Conservation (phyloP, 1,140 invertebrate species). For the Camponotus floridanus region DNA sequence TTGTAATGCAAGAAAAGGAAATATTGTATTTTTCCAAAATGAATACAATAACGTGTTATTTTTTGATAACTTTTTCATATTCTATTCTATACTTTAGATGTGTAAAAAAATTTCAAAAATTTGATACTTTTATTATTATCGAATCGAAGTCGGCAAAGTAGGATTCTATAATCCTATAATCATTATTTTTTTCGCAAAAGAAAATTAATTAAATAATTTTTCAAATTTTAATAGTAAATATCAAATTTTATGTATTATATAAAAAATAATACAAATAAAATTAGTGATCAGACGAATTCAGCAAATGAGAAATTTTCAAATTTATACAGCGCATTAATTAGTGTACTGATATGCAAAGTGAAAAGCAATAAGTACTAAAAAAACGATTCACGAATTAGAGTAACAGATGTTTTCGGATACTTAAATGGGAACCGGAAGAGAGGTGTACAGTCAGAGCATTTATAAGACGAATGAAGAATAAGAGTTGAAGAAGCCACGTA, state of each 20-base stretch:
- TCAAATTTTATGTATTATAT: not conserved
- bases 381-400: conserved; percentile 30
- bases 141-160: not conserved
- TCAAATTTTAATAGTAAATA: not conserved
- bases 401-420: conserved; percentile 22
- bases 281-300: not conserved
- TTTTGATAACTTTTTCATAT: not conserved
- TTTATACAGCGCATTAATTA: not conserved
- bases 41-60: not conserved
- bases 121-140: not conserved
- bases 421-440: conserved; percentile 31
- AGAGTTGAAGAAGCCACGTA: conserved; percentile 33
- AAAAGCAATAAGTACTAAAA: conserved; percentile 10
- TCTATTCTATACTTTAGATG: not conserved
- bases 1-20: not conserved
- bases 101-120: not conserved
- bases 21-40: not conserved
- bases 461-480: conserved; percentile 25
- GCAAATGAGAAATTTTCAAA: not conserved
- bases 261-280: not conserved
- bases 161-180: not conserved
- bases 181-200: not conserved
- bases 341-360: not conserved
- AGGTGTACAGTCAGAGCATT: conserved; percentile 25
- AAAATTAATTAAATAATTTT: not conserved